Evolutionary conservation across 2,797 vertebrate genomes (phyloP).

Genomic region (Artibeus lituratus): DNA sequence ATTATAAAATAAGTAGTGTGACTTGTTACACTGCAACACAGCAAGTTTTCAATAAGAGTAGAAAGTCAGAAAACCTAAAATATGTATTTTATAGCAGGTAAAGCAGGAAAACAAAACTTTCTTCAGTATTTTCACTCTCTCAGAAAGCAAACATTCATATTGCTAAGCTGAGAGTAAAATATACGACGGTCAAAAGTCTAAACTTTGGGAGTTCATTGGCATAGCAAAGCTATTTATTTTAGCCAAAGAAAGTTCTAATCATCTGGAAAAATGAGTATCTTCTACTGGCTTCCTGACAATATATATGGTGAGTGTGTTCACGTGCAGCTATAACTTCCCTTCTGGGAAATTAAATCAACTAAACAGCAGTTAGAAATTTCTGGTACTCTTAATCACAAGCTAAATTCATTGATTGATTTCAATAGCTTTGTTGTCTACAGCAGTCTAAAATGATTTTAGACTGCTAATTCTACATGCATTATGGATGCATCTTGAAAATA

Average conservation of each 20-base stretch:
- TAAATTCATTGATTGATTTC: neutral
- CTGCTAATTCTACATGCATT: neutral
- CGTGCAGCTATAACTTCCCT: neutral
- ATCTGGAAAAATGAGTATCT: slow-evolving; percentile 39
- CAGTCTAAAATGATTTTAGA: neutral
- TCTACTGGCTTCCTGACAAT: neutral
- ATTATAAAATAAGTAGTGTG: slow-evolving; percentile 20
- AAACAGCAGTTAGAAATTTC: neutral
- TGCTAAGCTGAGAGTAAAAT: neutral
- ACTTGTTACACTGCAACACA: neutral
- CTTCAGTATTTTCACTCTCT: neutral
- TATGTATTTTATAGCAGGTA: slow-evolving; percentile 12
- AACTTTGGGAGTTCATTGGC: neutral
- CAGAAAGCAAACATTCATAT: slow-evolving; percentile 49
- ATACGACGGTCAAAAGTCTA: neutral
- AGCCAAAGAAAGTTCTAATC: slow-evolving; percentile 11
- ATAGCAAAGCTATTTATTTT: slow-evolving; percentile 34
- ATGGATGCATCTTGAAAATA: neutral
- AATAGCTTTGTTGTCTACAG: neutral
- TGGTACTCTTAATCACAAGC: neutral
- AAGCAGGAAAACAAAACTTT: neutral
- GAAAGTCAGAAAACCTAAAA: slow-evolving; percentile 14
- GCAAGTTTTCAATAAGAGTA: slow-evolving; percentile 22
- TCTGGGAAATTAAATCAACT: slow-evolving; percentile 17
- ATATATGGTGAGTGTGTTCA: neutral